Evolutionary conservation across 2,888 invertebrate genomes (phyloP), one percentile per base, ranked within the genome.

Genomic region (Fragum sueziense): DNA sequence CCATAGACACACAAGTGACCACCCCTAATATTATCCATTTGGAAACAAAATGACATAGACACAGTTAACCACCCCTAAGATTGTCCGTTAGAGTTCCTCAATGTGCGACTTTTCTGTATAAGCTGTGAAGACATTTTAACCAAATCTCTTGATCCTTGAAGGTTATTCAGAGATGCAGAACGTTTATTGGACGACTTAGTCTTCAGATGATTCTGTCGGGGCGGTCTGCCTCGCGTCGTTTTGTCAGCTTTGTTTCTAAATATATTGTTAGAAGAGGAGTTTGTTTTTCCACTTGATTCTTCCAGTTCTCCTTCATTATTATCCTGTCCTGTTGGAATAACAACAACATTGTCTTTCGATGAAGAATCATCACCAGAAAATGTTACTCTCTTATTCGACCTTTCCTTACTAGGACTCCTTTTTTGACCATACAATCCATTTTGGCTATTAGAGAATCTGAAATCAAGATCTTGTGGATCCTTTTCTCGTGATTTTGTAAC

Each of bases 91-190:
- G 37, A 41, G n/a, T 37, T 41, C 34, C 65, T 65, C 34, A 65
- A n/a, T n/a, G 65, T 82, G 51, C 73, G 75, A 37, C 82, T 84
- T 33, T 84, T 84, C 41, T 80, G 78, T 61, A 84, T 80, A 22
- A 84, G 27, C 27, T 84, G 78, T 20, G 78, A 74, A 1, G 83
- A 80, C 78, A 84, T 76, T 65, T 84, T 84, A 41, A 78, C 76
- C 34, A 80, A 77, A 34, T 84, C 80, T 62, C 74, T 73, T 2
- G 73, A 70, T 6, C 68, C 47, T 62, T 72, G 57, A 14, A 80
- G 33, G 54, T 52, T 83, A 47, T 76, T 84, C 22, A 80, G 70
- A 25, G 83, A 84, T 0, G 78, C 78, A n/a, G 83, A 80, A n/a
- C 83, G 51, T 25, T 74, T 80, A 11, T 73, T 59, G 17, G 72